phyloP scores from a whole-genome alignment of 1,140 invertebrate genomes.

The Neodiprion virginianus region DNA sequence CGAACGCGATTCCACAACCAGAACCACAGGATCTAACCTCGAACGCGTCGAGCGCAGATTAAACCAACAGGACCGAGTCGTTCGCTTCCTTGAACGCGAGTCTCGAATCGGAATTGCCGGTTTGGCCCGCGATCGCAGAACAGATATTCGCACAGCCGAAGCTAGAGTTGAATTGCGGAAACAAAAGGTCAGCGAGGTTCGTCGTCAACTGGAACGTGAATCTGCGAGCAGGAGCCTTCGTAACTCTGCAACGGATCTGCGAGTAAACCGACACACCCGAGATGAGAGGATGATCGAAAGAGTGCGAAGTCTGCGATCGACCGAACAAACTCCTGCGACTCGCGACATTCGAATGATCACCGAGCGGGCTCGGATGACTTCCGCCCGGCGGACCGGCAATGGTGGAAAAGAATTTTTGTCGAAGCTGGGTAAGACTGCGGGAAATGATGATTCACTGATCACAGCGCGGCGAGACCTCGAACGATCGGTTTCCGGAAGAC shows the following conservation, averaged over 20 bases:
- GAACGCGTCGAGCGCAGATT: too few species aligned
- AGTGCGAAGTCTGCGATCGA: not conserved
- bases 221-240: not conserved
- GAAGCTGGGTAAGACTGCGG: not conserved
- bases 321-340: not conserved
- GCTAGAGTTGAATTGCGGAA: not conserved
- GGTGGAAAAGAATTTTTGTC: too few species aligned
- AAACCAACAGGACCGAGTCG: too few species aligned
- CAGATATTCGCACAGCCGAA: not conserved
- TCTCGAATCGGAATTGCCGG: not conserved
- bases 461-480: not conserved
- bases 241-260: too few species aligned
- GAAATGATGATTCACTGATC: not conserved
- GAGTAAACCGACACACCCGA: not conserved
- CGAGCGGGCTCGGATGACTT: too few species aligned
- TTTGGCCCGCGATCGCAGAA: not conserved
- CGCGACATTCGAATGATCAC: too few species aligned
- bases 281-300: not conserved
- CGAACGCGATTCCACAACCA: not conserved
- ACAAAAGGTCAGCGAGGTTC: not conserved
- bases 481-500: not conserved
- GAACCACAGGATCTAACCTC: not conserved
- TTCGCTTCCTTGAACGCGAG: not conserved
- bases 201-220: not conserved
- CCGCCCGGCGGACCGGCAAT: too few species aligned